Evolutionary conservation across 2,113 vertebrate genomes (phyloP).

Genomic region (Aegotheles bennettii): DNA sequence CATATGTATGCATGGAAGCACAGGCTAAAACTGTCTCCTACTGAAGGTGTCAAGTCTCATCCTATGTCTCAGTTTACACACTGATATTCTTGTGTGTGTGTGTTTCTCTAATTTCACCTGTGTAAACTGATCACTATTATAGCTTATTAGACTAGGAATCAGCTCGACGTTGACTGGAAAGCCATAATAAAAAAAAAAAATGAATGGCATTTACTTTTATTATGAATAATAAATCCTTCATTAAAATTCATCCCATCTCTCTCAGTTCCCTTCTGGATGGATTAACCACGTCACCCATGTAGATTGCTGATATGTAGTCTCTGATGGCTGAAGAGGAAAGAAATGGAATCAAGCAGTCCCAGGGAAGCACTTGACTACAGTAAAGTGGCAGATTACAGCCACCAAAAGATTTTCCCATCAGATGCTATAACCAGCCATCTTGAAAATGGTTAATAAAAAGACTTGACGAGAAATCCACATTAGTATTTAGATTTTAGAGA

Average conservation of each 20-base stretch:
- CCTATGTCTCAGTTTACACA: not conserved
- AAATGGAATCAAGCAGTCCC: not conserved
- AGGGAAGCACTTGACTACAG: not conserved
- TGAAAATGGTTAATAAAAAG: not conserved
- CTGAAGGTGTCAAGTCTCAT: not conserved
- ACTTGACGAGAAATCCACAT: not conserved
- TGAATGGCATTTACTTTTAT: not conserved
- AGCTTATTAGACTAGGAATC: not conserved
- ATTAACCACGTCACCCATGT: not conserved
- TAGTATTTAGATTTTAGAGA: not conserved
- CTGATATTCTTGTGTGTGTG: not conserved
- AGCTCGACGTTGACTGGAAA: not conserved
- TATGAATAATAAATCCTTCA: constrained; percentile 6
- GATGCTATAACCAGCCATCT: not conserved
- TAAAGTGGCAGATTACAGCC: not conserved
- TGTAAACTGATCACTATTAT: not conserved
- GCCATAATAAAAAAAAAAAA: not conserved
- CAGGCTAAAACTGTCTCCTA: not conserved
- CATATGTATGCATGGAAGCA: not conserved
- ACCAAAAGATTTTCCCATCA: not conserved
- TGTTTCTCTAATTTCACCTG: not conserved
- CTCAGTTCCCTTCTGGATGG: not conserved
- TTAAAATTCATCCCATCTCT: not conserved
- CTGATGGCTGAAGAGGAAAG: not conserved
- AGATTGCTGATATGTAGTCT: not conserved